phyloP scores from a whole-genome alignment of 2,888 invertebrate species.

The Drepanosiphum platanoidis region DNA sequence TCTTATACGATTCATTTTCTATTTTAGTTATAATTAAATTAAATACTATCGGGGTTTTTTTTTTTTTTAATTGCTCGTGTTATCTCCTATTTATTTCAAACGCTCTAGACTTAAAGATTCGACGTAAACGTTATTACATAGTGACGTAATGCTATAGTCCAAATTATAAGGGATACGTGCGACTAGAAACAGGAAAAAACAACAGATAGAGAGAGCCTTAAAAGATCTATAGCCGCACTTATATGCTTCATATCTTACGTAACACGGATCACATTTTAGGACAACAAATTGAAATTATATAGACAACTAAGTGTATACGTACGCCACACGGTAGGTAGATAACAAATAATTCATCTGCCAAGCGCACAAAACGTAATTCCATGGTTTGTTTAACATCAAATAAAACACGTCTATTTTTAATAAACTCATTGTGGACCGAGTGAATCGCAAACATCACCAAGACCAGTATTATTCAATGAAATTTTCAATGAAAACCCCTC shows the following conservation, averaged over 20 bases:
- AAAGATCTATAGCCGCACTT: neutral
- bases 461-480: neutral
- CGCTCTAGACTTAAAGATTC: too few species aligned
- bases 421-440: neutral
- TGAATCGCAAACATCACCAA: neutral
- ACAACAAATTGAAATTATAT: neutral
- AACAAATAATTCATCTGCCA: slow-evolving; percentile 5
- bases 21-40: too few species aligned
- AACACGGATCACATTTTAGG: neutral
- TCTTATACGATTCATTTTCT: too few species aligned
- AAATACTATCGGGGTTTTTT: too few species aligned
- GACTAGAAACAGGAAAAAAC: too few species aligned
- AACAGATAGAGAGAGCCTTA: neutral
- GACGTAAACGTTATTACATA: too few species aligned
- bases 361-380: slow-evolving; percentile 25
- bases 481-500: neutral
- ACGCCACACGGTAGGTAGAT: neutral
- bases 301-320: neutral
- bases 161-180: too few species aligned
- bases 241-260: neutral
- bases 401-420: slow-evolving; percentile 27
- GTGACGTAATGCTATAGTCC: too few species aligned
- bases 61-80: too few species aligned
- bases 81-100: too few species aligned
- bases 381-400: slow-evolving; percentile 54